A percentile compares a stretch with the other conserved stretches of the same genome.
Evolutionary conservation across 2,888 invertebrate species (phyloP).

Genomic region (Troides oblongomaculatus): DNA sequence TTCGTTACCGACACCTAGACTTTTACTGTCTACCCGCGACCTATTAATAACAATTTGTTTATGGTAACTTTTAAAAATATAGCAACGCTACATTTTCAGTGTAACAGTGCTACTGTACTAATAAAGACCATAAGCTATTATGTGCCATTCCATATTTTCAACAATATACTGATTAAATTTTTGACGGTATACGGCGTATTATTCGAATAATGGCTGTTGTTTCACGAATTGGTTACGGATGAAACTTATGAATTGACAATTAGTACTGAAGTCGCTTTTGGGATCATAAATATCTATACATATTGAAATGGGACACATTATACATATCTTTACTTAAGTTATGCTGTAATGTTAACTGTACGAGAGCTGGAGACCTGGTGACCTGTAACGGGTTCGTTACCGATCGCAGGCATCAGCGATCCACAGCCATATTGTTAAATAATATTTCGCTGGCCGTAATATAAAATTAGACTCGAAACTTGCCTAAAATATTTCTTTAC

Average conservation of each 20-base stretch:
- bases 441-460: too few species aligned
- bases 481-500: too few species aligned
- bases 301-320: background rate
- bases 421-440: too few species aligned
- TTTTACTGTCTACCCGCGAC: background rate
- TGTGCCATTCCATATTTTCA: conserved; percentile 16
- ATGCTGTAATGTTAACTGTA: too few species aligned
- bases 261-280: background rate
- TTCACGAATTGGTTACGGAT: conserved; percentile 20
- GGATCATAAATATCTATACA: background rate
- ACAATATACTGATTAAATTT: conserved; percentile 6
- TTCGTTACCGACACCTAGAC: background rate
- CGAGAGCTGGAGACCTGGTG: too few species aligned
- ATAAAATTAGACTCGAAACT: too few species aligned
- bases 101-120: background rate
- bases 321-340: background rate
- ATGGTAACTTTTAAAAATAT: background rate
- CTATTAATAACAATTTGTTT: background rate
- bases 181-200: conserved; percentile 17
- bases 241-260: conserved; percentile 1
- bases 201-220: conserved; percentile 16
- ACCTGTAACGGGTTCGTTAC: too few species aligned
- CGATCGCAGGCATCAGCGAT: too few species aligned
- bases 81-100: background rate
- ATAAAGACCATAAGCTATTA: background rate